Evolutionary conservation across 2,113 vertebrate genomes (phyloP).

Genomic region (Suricata suricatta): DNA sequence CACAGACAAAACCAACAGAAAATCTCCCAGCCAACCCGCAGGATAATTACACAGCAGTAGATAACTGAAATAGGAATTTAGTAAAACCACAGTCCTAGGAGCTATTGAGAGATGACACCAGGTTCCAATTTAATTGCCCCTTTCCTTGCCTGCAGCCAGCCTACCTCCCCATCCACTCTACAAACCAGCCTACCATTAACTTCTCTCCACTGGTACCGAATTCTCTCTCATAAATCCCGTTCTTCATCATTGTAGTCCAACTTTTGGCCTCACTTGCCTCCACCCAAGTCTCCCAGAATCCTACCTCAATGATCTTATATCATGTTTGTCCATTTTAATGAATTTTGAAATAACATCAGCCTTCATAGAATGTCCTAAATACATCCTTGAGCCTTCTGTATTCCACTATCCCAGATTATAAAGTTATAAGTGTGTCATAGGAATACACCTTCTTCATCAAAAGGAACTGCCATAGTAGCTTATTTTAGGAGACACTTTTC

Average conservation of each 20-base stretch:
- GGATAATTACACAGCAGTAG: background rate
- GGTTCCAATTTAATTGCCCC: background rate
- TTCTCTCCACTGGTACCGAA: background rate
- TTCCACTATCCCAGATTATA: background rate
- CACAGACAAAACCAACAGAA: background rate
- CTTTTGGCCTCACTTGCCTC: background rate
- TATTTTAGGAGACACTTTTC: background rate
- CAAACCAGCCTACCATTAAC: background rate
- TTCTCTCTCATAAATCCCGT: background rate
- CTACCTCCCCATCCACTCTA: background rate
- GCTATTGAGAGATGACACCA: background rate
- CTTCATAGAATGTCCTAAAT: background rate
- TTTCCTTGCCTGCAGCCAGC: background rate
- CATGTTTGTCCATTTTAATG: conserved; percentile 1
- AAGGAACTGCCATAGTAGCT: background rate
- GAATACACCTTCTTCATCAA: background rate
- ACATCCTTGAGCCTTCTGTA: background rate
- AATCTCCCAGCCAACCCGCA: no score
- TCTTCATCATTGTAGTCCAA: background rate
- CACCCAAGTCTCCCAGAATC: background rate
- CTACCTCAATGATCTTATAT: background rate
- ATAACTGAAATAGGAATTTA: background rate
- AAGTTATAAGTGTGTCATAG: background rate
- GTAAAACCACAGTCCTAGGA: background rate
- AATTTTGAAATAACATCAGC: conserved; percentile 28